phyloP scores from a whole-genome alignment of 2,113 vertebrate genomes.

The Galbula dea region DNA sequence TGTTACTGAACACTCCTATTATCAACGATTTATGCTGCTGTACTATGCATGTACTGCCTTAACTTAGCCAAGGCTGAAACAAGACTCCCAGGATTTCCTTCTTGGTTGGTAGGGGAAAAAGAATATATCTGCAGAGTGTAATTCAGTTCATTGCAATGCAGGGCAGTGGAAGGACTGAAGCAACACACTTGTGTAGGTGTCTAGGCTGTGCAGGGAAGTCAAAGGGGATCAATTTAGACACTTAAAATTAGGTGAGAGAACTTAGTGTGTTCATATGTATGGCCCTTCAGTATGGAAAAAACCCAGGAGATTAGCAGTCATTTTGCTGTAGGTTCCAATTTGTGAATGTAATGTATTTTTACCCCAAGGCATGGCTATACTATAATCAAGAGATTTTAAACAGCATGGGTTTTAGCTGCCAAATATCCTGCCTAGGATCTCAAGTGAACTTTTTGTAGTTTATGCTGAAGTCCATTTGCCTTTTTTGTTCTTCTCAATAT shows the following conservation, averaged over 20 bases:
- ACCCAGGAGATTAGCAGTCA: background rate
- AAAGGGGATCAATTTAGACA: background rate
- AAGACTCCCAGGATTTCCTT: background rate
- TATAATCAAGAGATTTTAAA: background rate
- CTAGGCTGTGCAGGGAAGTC: accelerated
- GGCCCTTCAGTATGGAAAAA: background rate
- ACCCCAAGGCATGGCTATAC: background rate
- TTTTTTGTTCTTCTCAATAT: background rate
- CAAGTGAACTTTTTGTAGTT: background rate
- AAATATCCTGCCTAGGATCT: background rate
- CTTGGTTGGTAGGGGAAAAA: background rate
- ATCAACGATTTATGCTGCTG: background rate
- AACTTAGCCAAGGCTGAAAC: background rate
- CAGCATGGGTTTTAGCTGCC: background rate
- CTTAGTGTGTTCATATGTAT: too few species aligned
- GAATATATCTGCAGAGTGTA: background rate
- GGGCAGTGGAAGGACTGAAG: background rate
- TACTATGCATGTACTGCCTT: background rate
- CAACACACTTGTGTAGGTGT: background rate
- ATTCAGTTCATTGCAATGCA: background rate
- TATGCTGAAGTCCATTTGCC: background rate
- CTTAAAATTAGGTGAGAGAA: background rate
- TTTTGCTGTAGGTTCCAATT: background rate
- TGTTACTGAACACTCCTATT: background rate
- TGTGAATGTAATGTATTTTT: background rate